Evolutionary conservation across 2,797 vertebrate species (phyloP).

Genomic region (Peromyscus eremicus): DNA sequence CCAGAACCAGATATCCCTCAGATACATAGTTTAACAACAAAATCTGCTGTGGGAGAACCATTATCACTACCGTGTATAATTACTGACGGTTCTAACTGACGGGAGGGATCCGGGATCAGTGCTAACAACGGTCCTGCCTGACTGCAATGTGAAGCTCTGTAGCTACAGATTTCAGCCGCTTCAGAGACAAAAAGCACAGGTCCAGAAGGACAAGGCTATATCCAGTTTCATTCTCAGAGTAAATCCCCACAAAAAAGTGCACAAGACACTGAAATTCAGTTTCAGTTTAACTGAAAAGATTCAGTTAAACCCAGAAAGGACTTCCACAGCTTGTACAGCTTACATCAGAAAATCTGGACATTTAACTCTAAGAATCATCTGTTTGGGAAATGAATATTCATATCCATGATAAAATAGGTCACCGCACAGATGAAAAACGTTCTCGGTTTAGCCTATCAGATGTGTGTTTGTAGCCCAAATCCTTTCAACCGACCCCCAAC

Average conservation of each 20-base stretch:
- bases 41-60: not conserved
- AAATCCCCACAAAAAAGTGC: not conserved
- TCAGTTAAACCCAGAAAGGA: not conserved
- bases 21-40: not conserved
- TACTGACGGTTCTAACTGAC: not conserved
- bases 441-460: not conserved
- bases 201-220: not conserved
- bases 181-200: not conserved
- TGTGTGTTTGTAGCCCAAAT: not conserved
- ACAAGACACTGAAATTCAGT: not conserved
- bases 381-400: not conserved
- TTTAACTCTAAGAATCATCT: constrained; percentile 4
- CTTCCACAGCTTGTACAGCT: not conserved
- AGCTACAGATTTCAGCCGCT: not conserved
- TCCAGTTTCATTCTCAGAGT: not conserved
- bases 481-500: not conserved
- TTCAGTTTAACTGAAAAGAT: too few species aligned
- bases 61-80: not conserved
- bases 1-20: not conserved
- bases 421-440: not conserved
- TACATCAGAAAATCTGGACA: not conserved
- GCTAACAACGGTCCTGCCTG: not conserved
- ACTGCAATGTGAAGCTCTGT: not conserved
- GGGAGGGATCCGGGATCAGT: not conserved
- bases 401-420: not conserved